These are phyloP conservation scores for Onychomys torridus DNA, from an alignment of 2,797 vertebrate species.

Conservation along the genomic window DNA sequence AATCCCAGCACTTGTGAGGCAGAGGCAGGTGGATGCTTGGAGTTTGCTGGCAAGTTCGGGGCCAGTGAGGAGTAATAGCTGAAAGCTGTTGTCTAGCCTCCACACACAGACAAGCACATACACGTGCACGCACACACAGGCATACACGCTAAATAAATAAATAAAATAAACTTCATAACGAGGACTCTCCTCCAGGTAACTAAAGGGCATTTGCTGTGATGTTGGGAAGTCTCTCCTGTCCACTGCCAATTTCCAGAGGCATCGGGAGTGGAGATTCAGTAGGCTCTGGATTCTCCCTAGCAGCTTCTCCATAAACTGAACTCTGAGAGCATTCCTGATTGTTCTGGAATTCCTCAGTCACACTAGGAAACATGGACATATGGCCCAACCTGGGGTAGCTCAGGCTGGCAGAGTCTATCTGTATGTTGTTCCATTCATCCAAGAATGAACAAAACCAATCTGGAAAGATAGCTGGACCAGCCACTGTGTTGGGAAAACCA, in stretches of 20 bases:
- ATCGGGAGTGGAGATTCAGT: background rate
- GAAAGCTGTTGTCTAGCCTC: background rate
- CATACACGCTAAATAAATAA: background rate
- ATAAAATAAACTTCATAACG: background rate
- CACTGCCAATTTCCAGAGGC: background rate
- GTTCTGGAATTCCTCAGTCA: background rate
- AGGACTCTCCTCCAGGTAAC: background rate
- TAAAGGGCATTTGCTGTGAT: slow-evolving; percentile 7
- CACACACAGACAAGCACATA: background rate
- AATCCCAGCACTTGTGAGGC: background rate
- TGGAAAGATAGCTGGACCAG: background rate
- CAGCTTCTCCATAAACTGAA: background rate
- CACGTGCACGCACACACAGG: no score
- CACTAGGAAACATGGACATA: slow-evolving; percentile 40
- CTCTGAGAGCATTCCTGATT: background rate
- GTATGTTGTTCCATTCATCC: background rate
- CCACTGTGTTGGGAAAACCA: background rate
- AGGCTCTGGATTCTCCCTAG: background rate
- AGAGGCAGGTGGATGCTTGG: background rate
- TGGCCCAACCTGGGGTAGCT: slow-evolving; percentile 47
- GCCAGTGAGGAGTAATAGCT: background rate
- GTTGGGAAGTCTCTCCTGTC: background rate
- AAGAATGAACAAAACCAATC: slow-evolving; percentile 23
- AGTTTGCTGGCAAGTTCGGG: background rate
- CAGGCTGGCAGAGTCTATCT: background rate